Percentiles rank a stretch among this genome's conserved stretches.
Conservation (phyloP, 2,797 vertebrate genomes). For the Xerus rutilus region DNA sequence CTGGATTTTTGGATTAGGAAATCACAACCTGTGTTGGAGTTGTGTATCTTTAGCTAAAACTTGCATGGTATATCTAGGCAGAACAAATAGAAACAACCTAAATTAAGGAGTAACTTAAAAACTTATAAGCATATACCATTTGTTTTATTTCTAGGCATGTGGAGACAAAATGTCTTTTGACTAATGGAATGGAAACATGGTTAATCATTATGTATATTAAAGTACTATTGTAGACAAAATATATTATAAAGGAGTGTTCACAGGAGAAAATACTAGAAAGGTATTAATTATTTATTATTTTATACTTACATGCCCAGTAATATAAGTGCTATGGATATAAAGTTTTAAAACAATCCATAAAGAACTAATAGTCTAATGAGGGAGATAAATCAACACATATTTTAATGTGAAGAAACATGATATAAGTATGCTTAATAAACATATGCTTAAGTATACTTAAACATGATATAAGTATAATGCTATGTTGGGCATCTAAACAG, state of each 20-base stretch:
- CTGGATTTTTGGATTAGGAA: background rate
- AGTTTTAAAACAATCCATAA: background rate
- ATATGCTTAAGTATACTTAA: background rate
- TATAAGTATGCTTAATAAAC: background rate
- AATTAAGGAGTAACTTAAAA: slow-evolving; percentile 33
- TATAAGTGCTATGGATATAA: background rate
- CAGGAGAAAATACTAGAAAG: background rate
- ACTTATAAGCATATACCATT: background rate
- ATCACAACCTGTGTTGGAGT: background rate
- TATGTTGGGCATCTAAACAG: background rate
- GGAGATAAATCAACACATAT: slow-evolving; percentile 27
- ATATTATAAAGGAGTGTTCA: slow-evolving; percentile 33
- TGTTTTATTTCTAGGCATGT: slow-evolving; percentile 9
- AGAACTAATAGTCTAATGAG: slow-evolving; percentile 12
- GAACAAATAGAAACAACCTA: background rate
- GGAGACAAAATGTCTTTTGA: slow-evolving; percentile 18
- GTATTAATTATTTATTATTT: slow-evolving; percentile 1
- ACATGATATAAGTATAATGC: background rate
- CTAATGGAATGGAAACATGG: slow-evolving; percentile 31
- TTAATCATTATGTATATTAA: slow-evolving; percentile 15
- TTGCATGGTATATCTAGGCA: background rate
- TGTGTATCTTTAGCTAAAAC: slow-evolving; percentile 30
- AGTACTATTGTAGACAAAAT: slow-evolving; percentile 33
- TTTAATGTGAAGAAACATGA: slow-evolving; percentile 32
- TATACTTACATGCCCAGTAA: background rate